A percentile compares a stretch with the other conserved stretches of the same genome.
Evolutionary conservation across 2,113 vertebrate species (phyloP).

Genomic region (Macrotus californicus): DNA sequence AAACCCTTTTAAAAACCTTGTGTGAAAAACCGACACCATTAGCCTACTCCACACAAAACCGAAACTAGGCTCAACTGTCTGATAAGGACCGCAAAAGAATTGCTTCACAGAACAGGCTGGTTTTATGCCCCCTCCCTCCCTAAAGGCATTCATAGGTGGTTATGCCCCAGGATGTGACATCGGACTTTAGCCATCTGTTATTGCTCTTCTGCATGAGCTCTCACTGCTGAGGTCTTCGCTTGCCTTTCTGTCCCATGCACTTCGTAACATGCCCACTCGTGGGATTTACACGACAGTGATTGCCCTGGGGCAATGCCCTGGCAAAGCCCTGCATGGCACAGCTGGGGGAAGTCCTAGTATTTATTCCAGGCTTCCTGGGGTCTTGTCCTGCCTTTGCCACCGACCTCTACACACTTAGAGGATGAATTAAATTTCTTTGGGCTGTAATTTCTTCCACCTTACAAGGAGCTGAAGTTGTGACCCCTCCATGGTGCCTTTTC

Average conservation of each 20-base stretch:
- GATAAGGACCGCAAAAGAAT: no score
- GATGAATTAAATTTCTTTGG: not conserved
- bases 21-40: not conserved
- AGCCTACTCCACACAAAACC: not conserved
- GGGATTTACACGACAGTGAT: not conserved
- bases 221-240: not conserved
- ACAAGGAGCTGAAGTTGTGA: not conserved
- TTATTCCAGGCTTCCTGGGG: no score
- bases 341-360: accelerated
- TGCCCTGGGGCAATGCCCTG: not conserved
- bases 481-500: not conserved
- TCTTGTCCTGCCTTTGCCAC: not conserved
- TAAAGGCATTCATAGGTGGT: not conserved
- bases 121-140: not conserved
- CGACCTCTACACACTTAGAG: not conserved
- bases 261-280: not conserved
- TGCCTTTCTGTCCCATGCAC: not conserved
- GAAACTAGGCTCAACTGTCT: not conserved
- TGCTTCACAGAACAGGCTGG: no score
- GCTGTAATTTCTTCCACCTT: not conserved
- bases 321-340: not conserved
- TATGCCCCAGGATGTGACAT: not conserved
- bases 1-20: not conserved
- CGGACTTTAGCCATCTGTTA: not conserved
- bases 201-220: not conserved